A percentile compares a stretch with the other conserved stretches of the same genome.
phyloP scores from a whole-genome alignment of 2,888 invertebrate genomes.

The Microplitis deprimator region DNA sequence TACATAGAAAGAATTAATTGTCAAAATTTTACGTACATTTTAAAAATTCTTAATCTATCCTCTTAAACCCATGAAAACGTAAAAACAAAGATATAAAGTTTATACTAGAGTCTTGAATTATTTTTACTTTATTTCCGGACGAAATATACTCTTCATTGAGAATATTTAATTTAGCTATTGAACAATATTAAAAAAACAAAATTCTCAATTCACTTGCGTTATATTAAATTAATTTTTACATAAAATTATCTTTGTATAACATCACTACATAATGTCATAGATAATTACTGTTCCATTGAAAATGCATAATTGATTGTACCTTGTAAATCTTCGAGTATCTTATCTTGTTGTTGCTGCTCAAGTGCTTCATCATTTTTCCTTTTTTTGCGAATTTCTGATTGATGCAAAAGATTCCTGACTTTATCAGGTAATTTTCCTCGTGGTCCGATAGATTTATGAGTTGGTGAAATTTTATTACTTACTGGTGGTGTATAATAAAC shows the following conservation, averaged over 20 bases:
- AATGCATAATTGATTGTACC: neutral
- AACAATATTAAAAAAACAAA: too few relatives aligned
- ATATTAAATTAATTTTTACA: neutral
- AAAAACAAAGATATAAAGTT: too few relatives aligned
- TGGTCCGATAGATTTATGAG: neutral
- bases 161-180: too few relatives aligned
- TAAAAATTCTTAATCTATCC: neutral
- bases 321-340: neutral
- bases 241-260: too few relatives aligned
- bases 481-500: slow-evolving; percentile 3
- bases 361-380: neutral
- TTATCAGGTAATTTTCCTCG: neutral
- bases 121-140: too few relatives aligned
- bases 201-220: too few relatives aligned
- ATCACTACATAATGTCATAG: neutral
- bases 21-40: neutral
- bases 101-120: too few relatives aligned
- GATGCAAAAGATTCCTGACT: neutral
- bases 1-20: neutral
- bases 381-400: neutral
- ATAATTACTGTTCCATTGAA: neutral
- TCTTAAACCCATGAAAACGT: too few relatives aligned
- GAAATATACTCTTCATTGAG: too few relatives aligned
- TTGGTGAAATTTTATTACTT: neutral
- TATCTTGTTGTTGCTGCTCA: neutral